Conservation (phyloP, 2,797 vertebrate genomes). For the Manis javanica region DNA sequence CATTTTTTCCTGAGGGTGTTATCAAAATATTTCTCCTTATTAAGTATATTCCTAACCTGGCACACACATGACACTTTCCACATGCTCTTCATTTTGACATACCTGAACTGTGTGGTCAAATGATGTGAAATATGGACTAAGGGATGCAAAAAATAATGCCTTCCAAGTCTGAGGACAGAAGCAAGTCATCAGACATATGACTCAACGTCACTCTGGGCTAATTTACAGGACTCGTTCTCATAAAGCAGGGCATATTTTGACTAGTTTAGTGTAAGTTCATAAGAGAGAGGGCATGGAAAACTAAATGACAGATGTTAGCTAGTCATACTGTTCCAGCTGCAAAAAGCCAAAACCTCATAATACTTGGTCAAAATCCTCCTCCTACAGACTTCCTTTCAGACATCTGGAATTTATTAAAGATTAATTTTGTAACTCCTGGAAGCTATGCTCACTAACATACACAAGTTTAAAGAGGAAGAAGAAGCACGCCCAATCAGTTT, state of each 20-base stretch:
- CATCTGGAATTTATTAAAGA: background rate
- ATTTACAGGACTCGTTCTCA: background rate
- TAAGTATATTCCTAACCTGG: background rate
- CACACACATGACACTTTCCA: background rate
- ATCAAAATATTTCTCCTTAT: background rate
- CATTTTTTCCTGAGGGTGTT: background rate
- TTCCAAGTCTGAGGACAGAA: background rate
- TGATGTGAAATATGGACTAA: background rate
- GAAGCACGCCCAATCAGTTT: background rate
- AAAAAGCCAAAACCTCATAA: background rate
- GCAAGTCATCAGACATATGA: background rate
- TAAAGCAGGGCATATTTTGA: background rate
- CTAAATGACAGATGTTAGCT: background rate
- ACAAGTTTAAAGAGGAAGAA: conserved; percentile 42
- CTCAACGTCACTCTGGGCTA: background rate
- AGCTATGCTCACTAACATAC: background rate
- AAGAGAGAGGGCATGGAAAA: background rate
- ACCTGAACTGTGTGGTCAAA: background rate
- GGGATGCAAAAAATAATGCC: background rate
- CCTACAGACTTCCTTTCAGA: conserved; percentile 1
- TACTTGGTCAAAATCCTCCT: background rate
- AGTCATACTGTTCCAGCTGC: background rate
- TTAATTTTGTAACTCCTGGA: conserved; percentile 1
- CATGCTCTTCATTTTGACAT: background rate
- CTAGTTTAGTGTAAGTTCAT: background rate